Conservation (phyloP, 2,113 vertebrate genomes). For the Columbina picui region DNA sequence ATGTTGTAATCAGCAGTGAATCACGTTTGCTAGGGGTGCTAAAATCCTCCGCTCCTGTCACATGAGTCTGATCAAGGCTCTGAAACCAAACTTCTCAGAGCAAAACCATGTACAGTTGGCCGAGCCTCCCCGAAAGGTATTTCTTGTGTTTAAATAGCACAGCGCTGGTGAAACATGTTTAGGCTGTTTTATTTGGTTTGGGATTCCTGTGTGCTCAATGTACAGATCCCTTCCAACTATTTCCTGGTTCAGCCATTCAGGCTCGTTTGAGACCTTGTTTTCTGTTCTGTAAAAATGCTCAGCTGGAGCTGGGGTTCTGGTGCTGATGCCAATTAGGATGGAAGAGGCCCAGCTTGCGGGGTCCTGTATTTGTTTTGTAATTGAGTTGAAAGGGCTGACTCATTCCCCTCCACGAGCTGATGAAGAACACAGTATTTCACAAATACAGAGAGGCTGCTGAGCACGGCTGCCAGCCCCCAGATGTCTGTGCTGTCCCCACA, state of each 20-base stretch:
- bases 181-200: slow-evolving; percentile 32
- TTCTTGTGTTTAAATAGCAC: neutral
- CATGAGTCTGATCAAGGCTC: slow-evolving; percentile 54
- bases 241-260: slow-evolving; percentile 45
- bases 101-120: slow-evolving; percentile 30
- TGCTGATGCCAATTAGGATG: slow-evolving; percentile 66
- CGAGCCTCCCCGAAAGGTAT: neutral
- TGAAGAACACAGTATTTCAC: slow-evolving; percentile 46
- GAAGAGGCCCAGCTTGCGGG: slow-evolving; percentile 44
- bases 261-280: slow-evolving; percentile 39
- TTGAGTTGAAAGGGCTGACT: slow-evolving; percentile 65
- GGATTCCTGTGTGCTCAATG: neutral
- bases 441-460: slow-evolving; percentile 15
- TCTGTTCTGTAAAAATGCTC: slow-evolving; percentile 51
- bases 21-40: slow-evolving; percentile 29
- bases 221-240: slow-evolving; percentile 23
- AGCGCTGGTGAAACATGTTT: neutral
- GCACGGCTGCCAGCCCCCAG: neutral
- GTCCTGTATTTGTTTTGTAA: slow-evolving; percentile 66
- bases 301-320: slow-evolving; percentile 59
- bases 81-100: slow-evolving; percentile 15
- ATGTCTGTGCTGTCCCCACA: neutral
- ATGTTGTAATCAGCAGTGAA: slow-evolving; percentile 53
- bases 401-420: neutral
- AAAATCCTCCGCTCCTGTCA: slow-evolving; percentile 51